Percentiles rank a stretch among this genome's conserved stretches.
Evolutionary conservation across 2,797 vertebrate species (phyloP).

Genomic region (Muscicapa striata): DNA sequence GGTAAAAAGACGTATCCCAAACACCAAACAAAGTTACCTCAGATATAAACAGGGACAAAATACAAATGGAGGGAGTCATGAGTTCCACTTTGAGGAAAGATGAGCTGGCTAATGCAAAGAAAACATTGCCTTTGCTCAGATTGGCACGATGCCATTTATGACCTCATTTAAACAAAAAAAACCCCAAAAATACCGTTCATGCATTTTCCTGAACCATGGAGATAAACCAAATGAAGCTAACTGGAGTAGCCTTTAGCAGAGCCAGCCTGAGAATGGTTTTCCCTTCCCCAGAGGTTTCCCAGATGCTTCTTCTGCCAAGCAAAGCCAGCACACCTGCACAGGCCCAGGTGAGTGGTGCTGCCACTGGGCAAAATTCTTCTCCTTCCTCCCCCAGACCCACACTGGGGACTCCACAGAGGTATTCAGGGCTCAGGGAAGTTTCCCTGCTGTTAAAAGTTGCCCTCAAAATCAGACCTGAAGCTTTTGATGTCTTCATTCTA

Average conservation of each 20-base stretch:
- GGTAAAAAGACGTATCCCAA: background rate
- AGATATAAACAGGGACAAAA: background rate
- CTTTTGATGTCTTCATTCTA: background rate
- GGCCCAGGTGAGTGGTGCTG: background rate
- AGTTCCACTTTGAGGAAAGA: background rate
- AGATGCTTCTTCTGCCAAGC: background rate
- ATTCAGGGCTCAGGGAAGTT: background rate
- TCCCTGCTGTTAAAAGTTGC: background rate
- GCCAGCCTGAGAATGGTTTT: background rate
- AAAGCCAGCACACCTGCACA: background rate
- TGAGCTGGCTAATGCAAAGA: background rate
- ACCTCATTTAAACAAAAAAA: constrained; percentile 7
- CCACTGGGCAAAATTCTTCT: background rate
- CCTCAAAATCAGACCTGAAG: background rate
- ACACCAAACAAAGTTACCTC: background rate
- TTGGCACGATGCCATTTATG: background rate
- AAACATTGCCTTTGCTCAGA: background rate
- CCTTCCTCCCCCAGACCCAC: background rate
- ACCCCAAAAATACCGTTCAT: background rate
- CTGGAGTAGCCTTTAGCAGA: background rate
- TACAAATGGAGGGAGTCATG: background rate
- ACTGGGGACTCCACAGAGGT: background rate
- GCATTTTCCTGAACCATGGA: background rate
- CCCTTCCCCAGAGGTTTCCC: background rate
- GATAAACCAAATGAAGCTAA: background rate